A percentile compares a stretch with the other conserved stretches of the same genome.
phyloP scores from a whole-genome alignment of 1,140 invertebrate genomes.

The Aporrectodea caliginosa region DNA sequence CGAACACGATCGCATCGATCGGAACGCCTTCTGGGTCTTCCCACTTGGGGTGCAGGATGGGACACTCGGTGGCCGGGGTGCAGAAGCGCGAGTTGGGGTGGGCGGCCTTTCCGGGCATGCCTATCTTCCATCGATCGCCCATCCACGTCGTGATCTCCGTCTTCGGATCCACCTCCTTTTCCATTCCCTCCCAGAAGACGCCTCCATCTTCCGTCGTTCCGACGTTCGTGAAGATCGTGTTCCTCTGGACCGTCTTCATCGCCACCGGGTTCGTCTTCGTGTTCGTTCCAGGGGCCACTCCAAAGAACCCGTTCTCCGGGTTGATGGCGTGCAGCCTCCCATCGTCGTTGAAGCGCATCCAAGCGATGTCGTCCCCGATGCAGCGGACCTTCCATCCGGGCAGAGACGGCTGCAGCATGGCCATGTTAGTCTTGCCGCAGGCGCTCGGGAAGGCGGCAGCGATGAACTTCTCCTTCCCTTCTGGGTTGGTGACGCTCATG shows the following conservation, averaged over 20 bases:
- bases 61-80: slow-evolving; percentile 86
- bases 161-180: slow-evolving; percentile 73
- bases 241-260: slow-evolving; percentile 85
- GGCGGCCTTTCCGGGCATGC: slow-evolving; percentile 57
- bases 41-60: slow-evolving; percentile 80
- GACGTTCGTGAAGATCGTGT: slow-evolving; percentile 99
- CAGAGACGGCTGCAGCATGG: slow-evolving; percentile 91
- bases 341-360: slow-evolving; percentile 89
- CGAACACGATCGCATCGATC: slow-evolving; percentile 93
- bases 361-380: slow-evolving; percentile 60
- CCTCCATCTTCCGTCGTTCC: slow-evolving; percentile 86
- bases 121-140: slow-evolving; percentile 53
- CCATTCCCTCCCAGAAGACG: slow-evolving; percentile 86
- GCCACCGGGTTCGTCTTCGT: slow-evolving; percentile 91
- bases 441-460: slow-evolving; percentile 97
- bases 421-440: slow-evolving; percentile 97
- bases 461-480: slow-evolving; percentile 84
- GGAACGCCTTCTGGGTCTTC: slow-evolving; percentile 73
- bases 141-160: slow-evolving; percentile 49
- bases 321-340: slow-evolving; percentile 93
- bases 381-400: slow-evolving; percentile 79
- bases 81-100: slow-evolving; percentile 73
- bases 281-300: slow-evolving; percentile 95
- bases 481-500: slow-evolving; percentile 74
- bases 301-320: slow-evolving; percentile 98